Conservation (phyloP, 2,888 invertebrate genomes). For the Mylabris sibirica region DNA sequence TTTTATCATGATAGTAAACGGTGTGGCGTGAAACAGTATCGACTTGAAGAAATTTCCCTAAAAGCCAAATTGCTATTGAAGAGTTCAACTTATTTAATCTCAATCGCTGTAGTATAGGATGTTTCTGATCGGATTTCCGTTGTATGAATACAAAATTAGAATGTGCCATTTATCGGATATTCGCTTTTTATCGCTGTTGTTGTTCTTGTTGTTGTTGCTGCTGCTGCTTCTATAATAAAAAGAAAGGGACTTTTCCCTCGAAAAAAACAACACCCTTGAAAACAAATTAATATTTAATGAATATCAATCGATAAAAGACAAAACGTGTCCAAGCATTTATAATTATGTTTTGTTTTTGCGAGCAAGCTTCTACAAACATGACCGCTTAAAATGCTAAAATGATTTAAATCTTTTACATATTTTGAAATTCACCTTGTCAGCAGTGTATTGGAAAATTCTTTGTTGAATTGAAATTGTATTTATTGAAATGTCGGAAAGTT, state of each 20-base stretch:
- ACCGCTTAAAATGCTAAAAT: background rate
- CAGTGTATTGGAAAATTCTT: background rate
- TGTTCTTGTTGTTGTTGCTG: background rate
- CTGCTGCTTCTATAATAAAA: background rate
- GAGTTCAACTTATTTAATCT: slow-evolving; percentile 31
- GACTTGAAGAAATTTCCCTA: slow-evolving; percentile 12
- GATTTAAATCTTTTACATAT: background rate
- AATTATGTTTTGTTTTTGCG: background rate
- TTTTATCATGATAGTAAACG: background rate
- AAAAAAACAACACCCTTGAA: background rate
- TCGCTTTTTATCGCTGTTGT: slow-evolving; percentile 19
- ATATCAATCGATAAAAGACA: background rate
- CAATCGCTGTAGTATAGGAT: slow-evolving; percentile 23
- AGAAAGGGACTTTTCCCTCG: too few relatives aligned
- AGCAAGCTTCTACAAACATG: background rate
- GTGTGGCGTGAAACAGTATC: slow-evolving; percentile 1
- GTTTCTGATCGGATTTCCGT: slow-evolving; percentile 35
- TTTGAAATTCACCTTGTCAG: background rate
- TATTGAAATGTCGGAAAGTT: background rate
- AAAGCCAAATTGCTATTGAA: slow-evolving; percentile 25
- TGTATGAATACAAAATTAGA: slow-evolving; percentile 35
- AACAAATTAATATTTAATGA: slow-evolving; percentile 9
- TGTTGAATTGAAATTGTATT: slow-evolving; percentile 1
- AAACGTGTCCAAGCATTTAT: slow-evolving; percentile 4
- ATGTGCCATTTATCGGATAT: slow-evolving; percentile 23